These are phyloP conservation scores for Drosophila pseudoananassae DNA, from an alignment of 1,140 invertebrate genomes.

Conservation along the genomic window DNA sequence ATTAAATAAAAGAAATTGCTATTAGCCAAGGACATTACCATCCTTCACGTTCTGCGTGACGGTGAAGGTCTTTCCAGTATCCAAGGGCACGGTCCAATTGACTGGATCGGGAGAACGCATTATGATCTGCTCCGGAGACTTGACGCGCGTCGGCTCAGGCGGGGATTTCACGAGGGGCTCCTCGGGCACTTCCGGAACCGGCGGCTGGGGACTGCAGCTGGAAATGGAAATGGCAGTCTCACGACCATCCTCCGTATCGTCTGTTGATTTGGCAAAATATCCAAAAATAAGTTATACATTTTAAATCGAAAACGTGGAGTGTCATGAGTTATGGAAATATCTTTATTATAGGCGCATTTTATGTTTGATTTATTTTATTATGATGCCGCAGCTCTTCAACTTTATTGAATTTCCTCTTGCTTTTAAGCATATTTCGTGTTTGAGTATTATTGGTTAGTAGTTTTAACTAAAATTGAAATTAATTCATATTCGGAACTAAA, in stretches of 20 bases:
- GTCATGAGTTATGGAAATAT: constrained; percentile 14
- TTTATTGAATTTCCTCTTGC: constrained; percentile 31
- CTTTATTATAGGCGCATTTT: constrained; percentile 59
- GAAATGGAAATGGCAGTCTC: constrained; percentile 83
- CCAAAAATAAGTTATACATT: constrained; percentile 35
- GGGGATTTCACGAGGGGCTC: constrained; percentile 94
- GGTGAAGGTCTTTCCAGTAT: constrained; percentile 96
- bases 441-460: constrained; percentile 71
- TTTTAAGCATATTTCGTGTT: constrained; percentile 73
- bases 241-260: constrained; percentile 79
- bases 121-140: constrained; percentile 95
- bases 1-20: too few relatives aligned
- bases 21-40: constrained; percentile 88
- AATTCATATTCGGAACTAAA: constrained; percentile 41
- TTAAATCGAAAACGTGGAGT: not conserved
- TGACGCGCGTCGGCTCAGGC: constrained; percentile 95
- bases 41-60: constrained; percentile 95
- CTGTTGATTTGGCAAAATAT: constrained; percentile 68
- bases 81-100: constrained; percentile 96
- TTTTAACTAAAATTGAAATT: constrained; percentile 61
- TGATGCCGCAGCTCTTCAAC: constrained; percentile 57
- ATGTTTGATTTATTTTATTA: constrained; percentile 53
- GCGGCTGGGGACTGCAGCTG: constrained; percentile 82
- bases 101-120: constrained; percentile 96
- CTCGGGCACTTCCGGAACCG: constrained; percentile 84